A percentile compares a stretch with the other conserved stretches of the same genome.
phyloP scores from a whole-genome alignment of 1,140 invertebrate species.

The Orius insidiosus region DNA sequence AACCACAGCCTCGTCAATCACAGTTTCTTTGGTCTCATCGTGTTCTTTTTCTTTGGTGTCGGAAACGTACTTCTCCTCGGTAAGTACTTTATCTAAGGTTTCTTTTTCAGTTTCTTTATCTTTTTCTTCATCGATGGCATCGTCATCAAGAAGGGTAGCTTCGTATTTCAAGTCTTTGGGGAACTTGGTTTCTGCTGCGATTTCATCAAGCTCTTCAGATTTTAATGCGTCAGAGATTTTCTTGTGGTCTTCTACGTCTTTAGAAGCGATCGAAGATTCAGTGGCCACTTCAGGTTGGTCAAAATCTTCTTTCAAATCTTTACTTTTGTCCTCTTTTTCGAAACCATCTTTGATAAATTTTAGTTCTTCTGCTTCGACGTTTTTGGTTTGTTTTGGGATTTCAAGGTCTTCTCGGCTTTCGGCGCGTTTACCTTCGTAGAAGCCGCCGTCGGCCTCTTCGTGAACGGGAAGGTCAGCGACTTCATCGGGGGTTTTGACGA shows the following conservation, averaged over 20 bases:
- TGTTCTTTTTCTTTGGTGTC: no score
- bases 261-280: slow-evolving; percentile 1
- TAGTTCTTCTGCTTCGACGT: slow-evolving; percentile 22
- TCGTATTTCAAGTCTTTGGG: slow-evolving; percentile 7
- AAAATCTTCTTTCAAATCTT: slow-evolving; percentile 21
- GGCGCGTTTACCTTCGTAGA: slow-evolving; percentile 25
- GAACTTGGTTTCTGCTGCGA: slow-evolving; percentile 1
- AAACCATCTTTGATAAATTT: slow-evolving; percentile 16
- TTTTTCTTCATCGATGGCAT: slow-evolving; percentile 19
- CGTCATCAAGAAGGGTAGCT: slow-evolving; percentile 16
- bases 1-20: slow-evolving; percentile 7
- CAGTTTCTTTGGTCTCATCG: slow-evolving; percentile 1
- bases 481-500: slow-evolving; percentile 80
- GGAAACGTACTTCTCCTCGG: no score
- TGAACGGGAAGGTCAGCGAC: slow-evolving; percentile 74
- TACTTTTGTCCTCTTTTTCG: slow-evolving; percentile 18
- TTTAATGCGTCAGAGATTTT: slow-evolving; percentile 14
- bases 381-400: slow-evolving; percentile 12
- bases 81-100: no score
- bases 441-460: slow-evolving; percentile 59
- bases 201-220: no score
- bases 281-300: slow-evolving; percentile 6
- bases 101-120: slow-evolving; percentile 18
- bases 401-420: slow-evolving; percentile 19
- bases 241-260: slow-evolving; percentile 19